phyloP scores from a whole-genome alignment of 1,140 invertebrate species.

The Drosophila mojavensis region DNA sequence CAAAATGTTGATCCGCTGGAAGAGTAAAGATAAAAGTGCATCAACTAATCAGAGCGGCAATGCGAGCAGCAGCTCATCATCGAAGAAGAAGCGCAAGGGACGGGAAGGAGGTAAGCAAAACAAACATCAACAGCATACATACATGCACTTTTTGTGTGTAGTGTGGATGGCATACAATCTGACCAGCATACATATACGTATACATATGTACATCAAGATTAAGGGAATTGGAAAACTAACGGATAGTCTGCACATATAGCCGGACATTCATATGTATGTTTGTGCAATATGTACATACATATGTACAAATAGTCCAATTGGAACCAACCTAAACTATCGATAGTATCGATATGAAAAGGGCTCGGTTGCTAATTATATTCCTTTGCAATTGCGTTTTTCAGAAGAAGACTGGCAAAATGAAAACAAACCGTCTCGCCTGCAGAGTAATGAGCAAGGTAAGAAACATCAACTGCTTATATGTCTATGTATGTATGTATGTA shows the following conservation, averaged over 20 bases:
- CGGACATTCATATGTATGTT: not conserved
- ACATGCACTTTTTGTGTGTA: too few species aligned
- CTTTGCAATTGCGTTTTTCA: constrained; percentile 28
- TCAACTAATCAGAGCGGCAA: constrained; percentile 78
- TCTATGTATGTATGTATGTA: not conserved
- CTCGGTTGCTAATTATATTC: not conserved
- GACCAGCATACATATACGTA: too few species aligned
- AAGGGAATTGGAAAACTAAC: too few species aligned
- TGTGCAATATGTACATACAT: not conserved
- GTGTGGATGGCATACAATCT: too few species aligned
- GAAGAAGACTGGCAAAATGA: constrained; percentile 84
- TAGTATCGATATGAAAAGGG: constrained; percentile 15
- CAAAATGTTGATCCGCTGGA: constrained; percentile 86
- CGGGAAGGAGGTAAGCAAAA: constrained; percentile 84
- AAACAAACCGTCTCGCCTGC: constrained; percentile 72
- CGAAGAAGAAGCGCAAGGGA: constrained; percentile 86
- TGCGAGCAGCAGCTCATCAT: constrained; percentile 79
- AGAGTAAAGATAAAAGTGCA: constrained; percentile 86
- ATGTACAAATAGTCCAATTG: not conserved
- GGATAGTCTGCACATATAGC: not conserved
- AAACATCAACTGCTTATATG: not conserved
- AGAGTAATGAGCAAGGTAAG: constrained; percentile 74
- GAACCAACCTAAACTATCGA: constrained; percentile 12
- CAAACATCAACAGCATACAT: too few species aligned
- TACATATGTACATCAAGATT: too few species aligned